Conservation (phyloP, 2,113 vertebrate species). For the Castor canadensis region DNA sequence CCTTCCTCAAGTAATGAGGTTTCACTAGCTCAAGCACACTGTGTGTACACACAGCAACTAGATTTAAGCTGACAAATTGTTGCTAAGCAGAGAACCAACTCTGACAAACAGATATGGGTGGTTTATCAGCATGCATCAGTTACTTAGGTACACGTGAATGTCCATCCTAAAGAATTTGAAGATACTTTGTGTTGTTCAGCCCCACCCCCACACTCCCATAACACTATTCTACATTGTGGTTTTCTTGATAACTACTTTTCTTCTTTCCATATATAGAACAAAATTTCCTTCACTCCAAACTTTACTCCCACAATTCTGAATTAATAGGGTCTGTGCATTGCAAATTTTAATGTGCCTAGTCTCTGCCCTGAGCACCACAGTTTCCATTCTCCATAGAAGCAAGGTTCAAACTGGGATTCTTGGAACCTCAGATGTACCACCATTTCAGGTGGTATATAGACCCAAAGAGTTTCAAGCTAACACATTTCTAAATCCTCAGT, state of each 20-base stretch:
- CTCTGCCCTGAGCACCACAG: neutral
- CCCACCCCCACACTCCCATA: too few species aligned
- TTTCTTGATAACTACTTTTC: neutral
- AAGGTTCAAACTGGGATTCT: neutral
- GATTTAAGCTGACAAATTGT: neutral
- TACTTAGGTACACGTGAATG: neutral
- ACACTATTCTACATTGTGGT: neutral
- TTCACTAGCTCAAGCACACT: neutral
- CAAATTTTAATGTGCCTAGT: neutral
- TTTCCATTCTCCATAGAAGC: neutral
- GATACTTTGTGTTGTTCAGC: neutral
- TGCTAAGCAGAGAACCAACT: neutral
- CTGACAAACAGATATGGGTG: neutral
- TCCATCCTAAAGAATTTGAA: neutral
- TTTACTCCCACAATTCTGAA: neutral
- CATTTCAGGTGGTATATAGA: neutral
- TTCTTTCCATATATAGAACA: neutral
- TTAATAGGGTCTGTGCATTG: neutral
- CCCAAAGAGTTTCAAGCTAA: neutral
- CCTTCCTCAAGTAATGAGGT: neutral
- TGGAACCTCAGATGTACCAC: too few species aligned
- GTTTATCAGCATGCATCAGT: neutral
- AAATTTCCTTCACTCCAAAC: neutral
- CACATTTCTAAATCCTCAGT: neutral
- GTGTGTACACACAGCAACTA: neutral